Conservation (phyloP, 2,797 vertebrate species). For the Enteromius radiatus region DNA sequence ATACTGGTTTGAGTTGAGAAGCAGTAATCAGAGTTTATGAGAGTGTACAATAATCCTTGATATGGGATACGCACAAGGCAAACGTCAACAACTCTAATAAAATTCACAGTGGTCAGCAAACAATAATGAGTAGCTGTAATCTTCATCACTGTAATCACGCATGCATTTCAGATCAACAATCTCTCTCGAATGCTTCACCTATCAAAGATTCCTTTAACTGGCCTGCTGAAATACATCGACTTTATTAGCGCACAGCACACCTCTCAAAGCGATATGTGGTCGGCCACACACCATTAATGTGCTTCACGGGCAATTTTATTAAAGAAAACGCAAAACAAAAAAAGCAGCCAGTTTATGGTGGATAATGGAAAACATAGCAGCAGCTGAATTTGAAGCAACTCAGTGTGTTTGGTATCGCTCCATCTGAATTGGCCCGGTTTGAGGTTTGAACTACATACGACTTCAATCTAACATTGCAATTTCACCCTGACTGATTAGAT, state of each 20-base stretch:
- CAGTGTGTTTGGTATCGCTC: slow-evolving; percentile 58
- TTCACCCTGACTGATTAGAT: slow-evolving; percentile 75
- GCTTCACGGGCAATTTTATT: slow-evolving; percentile 77
- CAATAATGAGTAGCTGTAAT: slow-evolving; percentile 45
- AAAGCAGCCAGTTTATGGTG: slow-evolving; percentile 62
- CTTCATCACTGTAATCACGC: slow-evolving; percentile 65
- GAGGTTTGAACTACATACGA: slow-evolving; percentile 72
- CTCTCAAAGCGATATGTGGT: slow-evolving; percentile 46
- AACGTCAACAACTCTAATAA: neutral
- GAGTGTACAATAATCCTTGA: neutral
- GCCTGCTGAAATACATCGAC: slow-evolving; percentile 65
- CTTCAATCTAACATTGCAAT: slow-evolving; percentile 62
- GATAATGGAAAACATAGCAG: slow-evolving; percentile 63
- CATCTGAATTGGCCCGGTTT: slow-evolving; percentile 61
- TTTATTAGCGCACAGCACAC: slow-evolving; percentile 73
- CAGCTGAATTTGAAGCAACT: slow-evolving; percentile 61
- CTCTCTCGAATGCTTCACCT: slow-evolving; percentile 66
- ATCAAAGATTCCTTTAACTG: slow-evolving; percentile 57
- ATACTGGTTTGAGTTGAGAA: neutral
- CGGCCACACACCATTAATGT: slow-evolving; percentile 72
- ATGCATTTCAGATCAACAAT: slow-evolving; percentile 72
- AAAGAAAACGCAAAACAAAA: slow-evolving; percentile 76
- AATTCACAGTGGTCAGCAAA: slow-evolving; percentile 5
- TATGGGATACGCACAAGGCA: neutral
- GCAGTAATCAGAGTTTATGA: neutral